Base-by-base conservation (phyloP, 1,140 invertebrate genomes). In the Adoxophyes honmai region DNA sequence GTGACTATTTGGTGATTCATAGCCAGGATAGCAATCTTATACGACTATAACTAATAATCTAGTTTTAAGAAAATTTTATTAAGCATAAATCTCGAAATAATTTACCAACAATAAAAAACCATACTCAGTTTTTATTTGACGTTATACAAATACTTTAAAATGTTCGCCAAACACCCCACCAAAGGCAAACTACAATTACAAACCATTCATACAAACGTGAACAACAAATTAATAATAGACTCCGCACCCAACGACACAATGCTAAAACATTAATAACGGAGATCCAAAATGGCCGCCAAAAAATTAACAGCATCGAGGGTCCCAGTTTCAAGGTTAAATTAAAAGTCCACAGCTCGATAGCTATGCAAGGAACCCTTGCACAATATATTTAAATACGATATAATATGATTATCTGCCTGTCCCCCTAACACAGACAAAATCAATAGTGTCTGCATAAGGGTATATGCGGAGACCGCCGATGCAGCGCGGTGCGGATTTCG, bases 351-450 rank as follows among this genome's bases (percentile, higher is more conserved):
- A 42, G 16, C 58, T 13, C 21, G 36, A 36, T 53, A 59, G 18
- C 34, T 55, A 37, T 44, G 33, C 36, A 55, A 57, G 57, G 62
- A 65, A 66, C 76, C 80, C 75, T 63, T 55, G 68, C 28, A 60
- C 65, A 71, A 74, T 81, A 75, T 78, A 85, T 85, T 86, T 87
- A 82, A 85, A 86, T 81, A 79, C 82, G 68, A 75, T 82, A 84
- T 87, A 87, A 87, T 81, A 85, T 82, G 81, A 86, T 86, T 86
- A 87, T 81, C 78, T 79, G 66, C 57, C 73, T 81, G 79, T 81
- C 80, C 81, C 81, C 82, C 84, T 87, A 84, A 86, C 82, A 87
- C 81, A 86, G 84, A 87, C 84, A 84, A 87, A 87, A 87, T 87
- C 84, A 71, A 87, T 87, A 87, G 71, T 71, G 84, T 81, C 82